These are phyloP conservation scores for Malthinus seriepunctatus DNA, from an alignment of 2,888 invertebrate species.

Conservation along the genomic window DNA sequence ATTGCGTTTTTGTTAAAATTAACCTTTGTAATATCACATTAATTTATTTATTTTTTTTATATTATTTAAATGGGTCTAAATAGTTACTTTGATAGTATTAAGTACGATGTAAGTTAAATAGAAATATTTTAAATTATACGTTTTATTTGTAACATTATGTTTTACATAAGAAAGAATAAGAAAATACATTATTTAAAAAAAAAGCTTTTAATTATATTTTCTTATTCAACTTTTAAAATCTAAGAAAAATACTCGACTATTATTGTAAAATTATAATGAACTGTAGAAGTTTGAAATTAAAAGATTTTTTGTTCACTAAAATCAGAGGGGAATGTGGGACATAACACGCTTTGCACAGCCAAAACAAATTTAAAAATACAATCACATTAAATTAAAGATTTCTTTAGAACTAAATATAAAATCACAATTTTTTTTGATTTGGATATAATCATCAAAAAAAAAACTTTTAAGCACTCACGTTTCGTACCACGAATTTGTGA, in stretches of 20 bases:
- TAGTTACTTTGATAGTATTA: too few species aligned
- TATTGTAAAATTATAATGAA: slow-evolving; percentile 3
- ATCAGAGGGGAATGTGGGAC: slow-evolving; percentile 21
- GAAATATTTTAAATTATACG: too few species aligned
- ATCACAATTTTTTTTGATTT: too few species aligned
- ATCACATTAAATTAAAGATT: slow-evolving; percentile 11
- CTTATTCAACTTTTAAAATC: neutral
- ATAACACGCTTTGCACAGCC: slow-evolving; percentile 24
- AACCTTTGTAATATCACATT: too few species aligned
- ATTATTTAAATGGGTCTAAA: too few species aligned
- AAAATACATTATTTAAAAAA: slow-evolving; percentile 8
- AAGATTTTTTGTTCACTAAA: neutral
- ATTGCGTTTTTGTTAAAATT: too few species aligned
- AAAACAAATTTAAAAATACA: slow-evolving; percentile 18
- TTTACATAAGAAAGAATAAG: slow-evolving; percentile 4
- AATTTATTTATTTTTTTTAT: too few species aligned
- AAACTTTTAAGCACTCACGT: too few species aligned
- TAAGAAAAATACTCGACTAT: slow-evolving; percentile 5
- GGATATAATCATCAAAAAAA: too few species aligned
- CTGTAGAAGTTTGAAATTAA: neutral
- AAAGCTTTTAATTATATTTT: slow-evolving; percentile 23
- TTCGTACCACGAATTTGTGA: too few species aligned
- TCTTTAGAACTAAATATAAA: too few species aligned
- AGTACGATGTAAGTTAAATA: too few species aligned
- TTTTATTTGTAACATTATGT: neutral